A percentile compares a stretch with the other conserved stretches of the same genome.
phyloP scores from a whole-genome alignment of 2,113 vertebrate species.

The Cranoglanis bouderius region DNA sequence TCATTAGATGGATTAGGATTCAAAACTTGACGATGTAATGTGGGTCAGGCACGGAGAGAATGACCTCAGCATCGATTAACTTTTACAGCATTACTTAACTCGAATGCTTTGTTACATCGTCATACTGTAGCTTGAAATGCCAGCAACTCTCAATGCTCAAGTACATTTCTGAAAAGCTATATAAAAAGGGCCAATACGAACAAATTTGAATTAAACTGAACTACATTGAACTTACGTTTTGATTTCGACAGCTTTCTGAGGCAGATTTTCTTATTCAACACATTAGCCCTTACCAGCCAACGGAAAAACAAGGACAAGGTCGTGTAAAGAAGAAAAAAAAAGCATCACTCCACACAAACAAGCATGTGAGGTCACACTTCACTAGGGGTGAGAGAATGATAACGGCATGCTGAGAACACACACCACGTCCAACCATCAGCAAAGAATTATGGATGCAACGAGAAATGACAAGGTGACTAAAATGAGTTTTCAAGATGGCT shows the following conservation, averaged over 20 bases:
- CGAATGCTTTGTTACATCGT: not conserved
- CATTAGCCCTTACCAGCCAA: not conserved
- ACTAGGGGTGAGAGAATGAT: constrained; percentile 55
- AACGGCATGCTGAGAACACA: constrained; percentile 51
- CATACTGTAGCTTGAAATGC: not conserved
- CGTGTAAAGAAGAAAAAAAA: constrained; percentile 26
- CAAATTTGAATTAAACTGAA: not conserved
- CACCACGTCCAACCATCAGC: constrained; percentile 23
- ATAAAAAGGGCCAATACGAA: not conserved
- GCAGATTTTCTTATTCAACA: not conserved
- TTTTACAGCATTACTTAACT: not conserved
- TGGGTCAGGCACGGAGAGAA: too few relatives aligned
- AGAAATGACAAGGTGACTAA: constrained; percentile 45
- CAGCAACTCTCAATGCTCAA: not conserved
- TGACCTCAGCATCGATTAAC: not conserved
- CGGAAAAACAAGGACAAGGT: not conserved
- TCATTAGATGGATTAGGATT: not conserved
- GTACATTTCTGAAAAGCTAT: not conserved
- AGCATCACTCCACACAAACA: constrained; percentile 31
- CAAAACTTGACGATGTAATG: not conserved
- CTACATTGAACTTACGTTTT: not conserved
- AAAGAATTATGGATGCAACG: constrained; percentile 35
- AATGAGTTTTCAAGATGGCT: constrained; percentile 42
- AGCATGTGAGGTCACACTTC: constrained; percentile 50
- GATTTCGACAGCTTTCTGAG: not conserved